Conservation (phyloP, 1,140 invertebrate species). For the Penaeus indicus region DNA sequence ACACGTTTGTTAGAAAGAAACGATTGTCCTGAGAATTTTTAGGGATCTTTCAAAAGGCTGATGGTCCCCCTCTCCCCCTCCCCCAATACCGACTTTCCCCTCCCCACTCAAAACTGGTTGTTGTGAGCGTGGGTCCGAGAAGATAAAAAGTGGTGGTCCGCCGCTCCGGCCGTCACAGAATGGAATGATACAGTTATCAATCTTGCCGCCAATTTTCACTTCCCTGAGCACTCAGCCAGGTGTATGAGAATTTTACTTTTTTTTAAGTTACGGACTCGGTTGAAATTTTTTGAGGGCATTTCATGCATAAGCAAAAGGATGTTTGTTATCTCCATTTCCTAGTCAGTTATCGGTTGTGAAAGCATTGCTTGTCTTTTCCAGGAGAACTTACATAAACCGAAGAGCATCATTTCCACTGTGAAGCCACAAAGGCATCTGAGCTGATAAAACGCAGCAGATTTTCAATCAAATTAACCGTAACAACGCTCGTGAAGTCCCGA, state of each 20-base stretch:
- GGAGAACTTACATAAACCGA: background rate
- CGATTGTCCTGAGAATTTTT: too few relatives aligned
- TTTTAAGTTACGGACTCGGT: background rate
- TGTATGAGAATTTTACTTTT: background rate
- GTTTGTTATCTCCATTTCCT: too few relatives aligned
- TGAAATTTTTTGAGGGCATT: slow-evolving; percentile 4
- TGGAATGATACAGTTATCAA: slow-evolving; percentile 33
- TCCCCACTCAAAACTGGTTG: too few relatives aligned
- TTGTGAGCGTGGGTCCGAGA: too few relatives aligned
- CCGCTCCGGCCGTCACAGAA: background rate
- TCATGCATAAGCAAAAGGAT: background rate
- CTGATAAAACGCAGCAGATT: background rate
- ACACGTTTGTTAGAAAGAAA: too few relatives aligned
- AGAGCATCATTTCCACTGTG: background rate
- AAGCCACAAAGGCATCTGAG: background rate
- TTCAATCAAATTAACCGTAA: slow-evolving; percentile 14
- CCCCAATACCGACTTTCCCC: too few relatives aligned
- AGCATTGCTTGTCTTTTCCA: too few relatives aligned
- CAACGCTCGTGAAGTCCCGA: background rate
- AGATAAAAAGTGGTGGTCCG: too few relatives aligned
- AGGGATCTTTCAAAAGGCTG: too few relatives aligned
- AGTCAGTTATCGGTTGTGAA: too few relatives aligned
- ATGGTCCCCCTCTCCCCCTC: too few relatives aligned
- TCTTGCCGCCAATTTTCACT: slow-evolving; percentile 25
- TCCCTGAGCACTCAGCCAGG: slow-evolving; percentile 22